A percentile compares a stretch with the other conserved stretches of the same genome.
phyloP scores from a whole-genome alignment of 2,113 vertebrate genomes.

The Hiodon alosoides region DNA sequence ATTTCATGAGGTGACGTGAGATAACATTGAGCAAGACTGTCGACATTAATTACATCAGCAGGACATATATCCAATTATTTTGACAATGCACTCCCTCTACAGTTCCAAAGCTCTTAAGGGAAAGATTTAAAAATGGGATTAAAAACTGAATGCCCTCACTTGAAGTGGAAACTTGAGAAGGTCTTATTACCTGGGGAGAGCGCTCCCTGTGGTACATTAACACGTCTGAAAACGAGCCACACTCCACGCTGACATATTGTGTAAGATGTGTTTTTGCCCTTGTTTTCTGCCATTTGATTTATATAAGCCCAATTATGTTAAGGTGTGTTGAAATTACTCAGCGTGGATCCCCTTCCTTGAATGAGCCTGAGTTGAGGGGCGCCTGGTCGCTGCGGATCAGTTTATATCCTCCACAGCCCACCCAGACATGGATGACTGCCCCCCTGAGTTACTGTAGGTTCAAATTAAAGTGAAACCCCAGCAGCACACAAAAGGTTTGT shows the following conservation, averaged over 20 bases:
- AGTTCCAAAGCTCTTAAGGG: no score
- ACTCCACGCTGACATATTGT: no score
- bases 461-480: constrained; percentile 42
- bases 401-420: constrained; percentile 21
- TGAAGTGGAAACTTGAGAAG: constrained; percentile 28
- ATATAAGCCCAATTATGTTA: constrained; percentile 3
- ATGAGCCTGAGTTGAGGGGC: constrained; percentile 4
- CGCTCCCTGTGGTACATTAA: constrained; percentile 20
- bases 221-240: constrained; percentile 11
- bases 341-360: constrained; percentile 31
- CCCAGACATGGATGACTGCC: no score
- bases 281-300: neutral
- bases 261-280: no score
- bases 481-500: constrained; percentile 34
- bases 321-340: constrained; percentile 25
- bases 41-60: no score
- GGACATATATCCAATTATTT: no score
- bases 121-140: constrained; percentile 8
- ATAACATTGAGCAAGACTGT: constrained; percentile 5
- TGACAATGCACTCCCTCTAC: no score
- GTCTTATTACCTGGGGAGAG: constrained; percentile 43
- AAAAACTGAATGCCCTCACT: constrained; percentile 33
- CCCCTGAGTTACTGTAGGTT: constrained; percentile 6
- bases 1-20: neutral
- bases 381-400: constrained; percentile 22